Base-by-base conservation (phyloP, 2,888 invertebrate genomes). In the Cosmopolites sordidus region DNA sequence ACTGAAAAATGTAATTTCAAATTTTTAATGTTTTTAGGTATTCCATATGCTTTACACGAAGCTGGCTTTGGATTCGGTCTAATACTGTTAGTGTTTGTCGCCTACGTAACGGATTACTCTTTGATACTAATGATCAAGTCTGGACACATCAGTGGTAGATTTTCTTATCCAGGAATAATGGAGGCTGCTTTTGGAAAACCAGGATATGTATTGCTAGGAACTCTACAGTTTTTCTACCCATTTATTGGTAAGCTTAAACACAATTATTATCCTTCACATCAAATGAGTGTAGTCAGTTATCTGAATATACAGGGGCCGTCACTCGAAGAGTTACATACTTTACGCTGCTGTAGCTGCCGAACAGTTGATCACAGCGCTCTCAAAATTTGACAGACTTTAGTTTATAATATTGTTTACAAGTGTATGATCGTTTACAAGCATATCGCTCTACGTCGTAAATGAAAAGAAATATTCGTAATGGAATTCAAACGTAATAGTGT, bases 221-320 rank as follows among this genome's bases (percentile, higher is more conserved):
- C 82, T 30, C 75, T 90, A 55, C 91, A 91, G 71, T 89, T 90
- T 67, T 78, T 87, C 65, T 91, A 91, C 75, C 91, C 91, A 1
- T 86, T 90, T 68, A 83, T 90, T 66, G 89, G 90, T 89, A 76
- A 78, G 53, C 22, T 5, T n/a, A n/a, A n/a, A n/a, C n/a, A n/a
- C n/a, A n/a, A n/a, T n/a, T n/a, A n/a, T n/a, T n/a, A n/a, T n/a
- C n/a, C n/a, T n/a, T n/a, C n/a, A n/a, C n/a, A n/a, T n/a, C n/a
- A n/a, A n/a, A n/a, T n/a, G n/a, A n/a, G n/a, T n/a, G n/a, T n/a
- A n/a, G n/a, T n/a, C n/a, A n/a, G n/a, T n/a, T n/a, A n/a, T n/a
- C n/a, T n/a, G n/a, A n/a, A n/a, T n/a, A n/a, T n/a, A n/a, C n/a
- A n/a, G n/a, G n/a, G n/a, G n/a, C n/a, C n/a, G n/a, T n/a, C n/a